Evolutionary conservation across 92 coral and sea anemone genomes (phyloP), one percentile per base, ranked within the genome.

Genomic region (Pocillopora meandrina): DNA sequence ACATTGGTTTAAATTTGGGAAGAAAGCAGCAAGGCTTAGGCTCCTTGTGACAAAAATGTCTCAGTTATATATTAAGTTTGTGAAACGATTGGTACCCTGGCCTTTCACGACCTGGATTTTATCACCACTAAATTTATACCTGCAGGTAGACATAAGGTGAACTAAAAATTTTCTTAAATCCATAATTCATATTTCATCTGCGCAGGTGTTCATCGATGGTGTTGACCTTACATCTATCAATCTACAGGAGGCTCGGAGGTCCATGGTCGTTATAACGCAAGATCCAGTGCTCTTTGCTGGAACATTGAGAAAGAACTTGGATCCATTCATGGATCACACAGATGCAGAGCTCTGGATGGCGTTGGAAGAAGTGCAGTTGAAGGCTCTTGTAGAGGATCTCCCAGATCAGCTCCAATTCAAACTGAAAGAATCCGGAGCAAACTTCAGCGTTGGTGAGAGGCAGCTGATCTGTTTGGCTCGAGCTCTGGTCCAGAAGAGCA

Each of bases 271-370:
- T n/a, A 87, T 90, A 33, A 86, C 93, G 2, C 93, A 90, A 66
- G 82, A 87, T 36, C 91, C 93, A 57, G 84, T 90, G 21, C 88
- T 90, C 3, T 90, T 90, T 56, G 77, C 75, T 47, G 93, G 93
- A 26, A 86, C 66, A 2, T 42, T 90, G 14, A 82, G 72, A 33
- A 21, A 61, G 16, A 90, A 82, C 42, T 74, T 90, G 15, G 93
- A 90, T 58, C 90, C 90, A 9, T 77, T 65, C 14, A 35, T 42
- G 17, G 49, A 31, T n/a, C 49, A 74, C 42, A 12, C 74, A 0
- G 87, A 83, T 9, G 56, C 11, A 26, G 72, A 81, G 0, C 84
- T 88, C 36, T 91, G 94, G 94, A 34, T 42, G 9, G 92, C 76
- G 5, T 65, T 91, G 52, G 87, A 82, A 19, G 76, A 75, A 57